Evolutionary conservation across 2,888 invertebrate species (phyloP).

Genomic region (Tenthredo scrophulariae): DNA sequence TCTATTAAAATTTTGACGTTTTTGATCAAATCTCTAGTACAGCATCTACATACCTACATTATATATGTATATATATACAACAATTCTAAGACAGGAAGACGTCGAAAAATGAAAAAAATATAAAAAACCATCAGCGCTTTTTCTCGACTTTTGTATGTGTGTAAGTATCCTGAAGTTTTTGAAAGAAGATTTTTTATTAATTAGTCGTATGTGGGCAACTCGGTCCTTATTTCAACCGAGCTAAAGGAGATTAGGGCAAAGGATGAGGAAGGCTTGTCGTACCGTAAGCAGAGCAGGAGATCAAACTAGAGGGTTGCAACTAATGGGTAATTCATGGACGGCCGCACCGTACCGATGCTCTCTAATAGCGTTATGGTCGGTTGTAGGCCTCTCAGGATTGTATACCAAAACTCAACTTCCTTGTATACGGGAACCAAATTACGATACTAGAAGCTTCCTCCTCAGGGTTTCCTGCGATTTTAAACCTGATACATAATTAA

Average conservation of each 20-base stretch:
- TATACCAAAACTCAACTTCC: constrained; percentile 19
- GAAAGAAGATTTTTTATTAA: not conserved
- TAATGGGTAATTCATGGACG: constrained; percentile 50
- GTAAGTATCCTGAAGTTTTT: not conserved
- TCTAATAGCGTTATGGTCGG: constrained; percentile 48
- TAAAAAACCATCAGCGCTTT: not conserved
- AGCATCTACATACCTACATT: too few relatives aligned
- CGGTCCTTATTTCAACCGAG: not conserved
- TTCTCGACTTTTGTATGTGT: not conserved
- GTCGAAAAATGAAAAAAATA: too few relatives aligned
- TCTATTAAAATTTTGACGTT: not conserved
- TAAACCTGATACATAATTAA: not conserved
- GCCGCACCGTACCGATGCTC: constrained; percentile 24
- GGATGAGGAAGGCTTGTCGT: constrained; percentile 10
- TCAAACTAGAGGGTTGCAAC: constrained; percentile 41
- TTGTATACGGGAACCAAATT: constrained; percentile 15
- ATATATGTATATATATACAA: too few relatives aligned
- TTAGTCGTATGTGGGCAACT: constrained; percentile 1
- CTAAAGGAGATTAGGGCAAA: not conserved
- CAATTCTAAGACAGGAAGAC: too few relatives aligned
- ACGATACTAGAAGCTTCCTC: constrained; percentile 11
- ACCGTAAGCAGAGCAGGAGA: constrained; percentile 20
- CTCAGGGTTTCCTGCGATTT: constrained; percentile 1
- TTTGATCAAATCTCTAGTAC: not conserved
- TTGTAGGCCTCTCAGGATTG: constrained; percentile 12